Base-by-base conservation (phyloP, 2,888 invertebrate species). In the Rotaria socialis region DNA sequence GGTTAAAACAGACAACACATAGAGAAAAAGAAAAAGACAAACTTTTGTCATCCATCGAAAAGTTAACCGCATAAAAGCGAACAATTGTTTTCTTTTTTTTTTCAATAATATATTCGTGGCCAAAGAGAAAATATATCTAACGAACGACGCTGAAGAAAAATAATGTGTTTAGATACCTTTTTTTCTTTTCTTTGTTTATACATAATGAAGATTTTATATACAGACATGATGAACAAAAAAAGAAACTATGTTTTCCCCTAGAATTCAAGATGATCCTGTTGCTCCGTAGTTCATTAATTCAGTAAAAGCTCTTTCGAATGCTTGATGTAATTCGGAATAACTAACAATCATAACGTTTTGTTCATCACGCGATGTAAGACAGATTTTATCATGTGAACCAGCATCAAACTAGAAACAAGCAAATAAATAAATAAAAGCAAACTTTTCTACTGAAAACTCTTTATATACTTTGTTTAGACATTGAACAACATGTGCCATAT, bases 281-380 rank as follows among this genome's bases (percentile, higher is more conserved):
- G 47, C 11, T 47, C 80, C 80, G 47, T 80, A 80, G 24, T 80
- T 80, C 80, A 88, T 86, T 58, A 95, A 92, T 91, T 97, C 96
- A 85, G 94, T 93, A 92, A 96, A 97, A 75, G 97, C 95, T 90
- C 95, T 94, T 91, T 97, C 96, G 90, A 97, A 93, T 92, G 96
- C 97, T 90, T 95, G 95, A 92, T 97, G 96, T 89, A 99, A 93
- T 92, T 99, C 98, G 47, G 95, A 94, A 92, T 96, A 99, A 88
- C 96, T 95, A 88, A 97, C 97, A 88, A 99, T 95, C 89, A 99
- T 93, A 88, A 98, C 94, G 91, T 96, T 97, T 91, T 96, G 96
- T 91, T 96, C 97, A 92, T 98, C 97, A 88, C 97, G 94, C 4
- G 97, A 97, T 94, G 96, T 95, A 89, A 99, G 92, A 92, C 96